Percentiles rank a stretch among this genome's conserved stretches.
phyloP scores from a whole-genome alignment of 2,888 invertebrate species.

The Salticus scenicus region DNA sequence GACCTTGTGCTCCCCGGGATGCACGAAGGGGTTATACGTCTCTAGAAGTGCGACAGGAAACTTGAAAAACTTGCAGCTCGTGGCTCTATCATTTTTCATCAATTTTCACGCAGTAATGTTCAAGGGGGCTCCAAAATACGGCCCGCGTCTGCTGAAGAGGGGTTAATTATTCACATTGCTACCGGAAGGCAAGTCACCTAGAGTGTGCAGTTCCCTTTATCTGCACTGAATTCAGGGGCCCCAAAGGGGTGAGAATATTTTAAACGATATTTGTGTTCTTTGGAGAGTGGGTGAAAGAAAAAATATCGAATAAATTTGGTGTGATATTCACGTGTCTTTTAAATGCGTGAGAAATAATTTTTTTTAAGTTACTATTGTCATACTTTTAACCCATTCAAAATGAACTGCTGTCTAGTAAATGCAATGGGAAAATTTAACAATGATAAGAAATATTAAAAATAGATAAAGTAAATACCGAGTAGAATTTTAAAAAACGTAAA shows the following conservation, averaged over 20 bases:
- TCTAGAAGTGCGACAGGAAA: constrained; percentile 31
- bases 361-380: no score
- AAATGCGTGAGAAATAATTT: no score
- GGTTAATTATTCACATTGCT: constrained; percentile 64
- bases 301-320: no score
- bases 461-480: no score
- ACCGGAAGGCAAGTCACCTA: constrained; percentile 54
- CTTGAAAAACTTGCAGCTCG: constrained; percentile 54
- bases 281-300: neutral
- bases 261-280: neutral
- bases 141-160: constrained; percentile 43
- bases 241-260: constrained; percentile 41
- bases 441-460: no score
- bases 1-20: neutral
- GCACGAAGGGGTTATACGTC: constrained; percentile 32
- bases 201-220: neutral
- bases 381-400: no score
- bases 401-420: no score
- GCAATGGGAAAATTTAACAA: no score
- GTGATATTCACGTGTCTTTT: no score
- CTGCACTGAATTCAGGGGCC: neutral
- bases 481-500: no score
- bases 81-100: constrained; percentile 59
- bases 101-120: constrained; percentile 26
- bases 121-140: constrained; percentile 45